A percentile compares a stretch with the other conserved stretches of the same genome.
Conservation (phyloP, 2,888 invertebrate species). For the Operophtera brumata region DNA sequence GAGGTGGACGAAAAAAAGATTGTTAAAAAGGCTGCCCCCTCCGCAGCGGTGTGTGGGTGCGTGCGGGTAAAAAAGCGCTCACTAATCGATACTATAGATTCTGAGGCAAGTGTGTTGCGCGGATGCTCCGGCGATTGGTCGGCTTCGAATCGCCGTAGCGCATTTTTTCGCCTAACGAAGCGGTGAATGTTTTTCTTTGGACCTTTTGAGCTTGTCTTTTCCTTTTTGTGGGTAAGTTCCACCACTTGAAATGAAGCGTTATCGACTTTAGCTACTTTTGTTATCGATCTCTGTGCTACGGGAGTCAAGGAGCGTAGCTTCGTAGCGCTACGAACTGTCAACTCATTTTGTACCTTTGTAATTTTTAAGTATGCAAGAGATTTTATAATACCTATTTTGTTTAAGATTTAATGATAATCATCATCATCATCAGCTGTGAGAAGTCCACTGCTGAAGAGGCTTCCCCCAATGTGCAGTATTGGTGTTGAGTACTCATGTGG, state of each 20-base stretch:
- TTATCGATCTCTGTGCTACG: slow-evolving; percentile 26
- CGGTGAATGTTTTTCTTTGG: slow-evolving; percentile 70
- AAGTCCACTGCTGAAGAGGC: too few species aligned
- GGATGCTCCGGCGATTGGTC: slow-evolving; percentile 64
- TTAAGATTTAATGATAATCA: too few species aligned
- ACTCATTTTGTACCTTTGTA: slow-evolving; percentile 4
- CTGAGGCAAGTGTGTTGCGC: slow-evolving; percentile 77
- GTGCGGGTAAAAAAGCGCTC: slow-evolving; percentile 76
- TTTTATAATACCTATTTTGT: too few species aligned
- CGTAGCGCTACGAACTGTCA: slow-evolving; percentile 22
- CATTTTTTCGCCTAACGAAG: slow-evolving; percentile 70
- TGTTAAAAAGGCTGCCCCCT: slow-evolving; percentile 79
- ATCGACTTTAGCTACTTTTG: slow-evolving; percentile 71
- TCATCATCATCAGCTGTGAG: too few species aligned
- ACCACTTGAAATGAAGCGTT: slow-evolving; percentile 61
- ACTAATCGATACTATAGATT: slow-evolving; percentile 81
- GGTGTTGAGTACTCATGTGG: too few species aligned
- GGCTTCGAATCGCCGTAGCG: slow-evolving; percentile 45
- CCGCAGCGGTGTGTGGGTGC: slow-evolving; percentile 75
- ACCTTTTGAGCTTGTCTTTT: slow-evolving; percentile 60
- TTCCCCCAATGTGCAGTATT: too few species aligned
- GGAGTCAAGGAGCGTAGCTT: slow-evolving; percentile 23
- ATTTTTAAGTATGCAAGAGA: too few species aligned
- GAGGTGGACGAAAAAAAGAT: slow-evolving; percentile 78
- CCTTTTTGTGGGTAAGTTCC: slow-evolving; percentile 55